These are phyloP conservation scores for Micrasema longulum DNA, from an alignment of 1,140 invertebrate genomes.

Conservation along the genomic window DNA sequence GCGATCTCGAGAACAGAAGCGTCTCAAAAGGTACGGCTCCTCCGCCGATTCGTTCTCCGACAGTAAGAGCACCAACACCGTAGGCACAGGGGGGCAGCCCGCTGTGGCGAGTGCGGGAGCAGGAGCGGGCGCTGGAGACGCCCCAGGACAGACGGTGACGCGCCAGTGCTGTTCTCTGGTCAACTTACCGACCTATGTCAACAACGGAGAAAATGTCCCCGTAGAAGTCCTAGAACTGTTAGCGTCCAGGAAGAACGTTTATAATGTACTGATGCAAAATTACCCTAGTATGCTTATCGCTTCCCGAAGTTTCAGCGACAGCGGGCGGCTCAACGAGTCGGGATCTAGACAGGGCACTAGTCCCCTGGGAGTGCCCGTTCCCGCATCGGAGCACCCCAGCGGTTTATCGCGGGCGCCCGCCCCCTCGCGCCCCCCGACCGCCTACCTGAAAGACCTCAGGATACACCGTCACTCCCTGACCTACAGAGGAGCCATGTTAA, in stretches of 20 bases:
- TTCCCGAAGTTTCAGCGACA: slow-evolving; percentile 79
- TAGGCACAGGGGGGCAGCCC: slow-evolving; percentile 60
- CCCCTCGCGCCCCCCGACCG: slow-evolving; percentile 67
- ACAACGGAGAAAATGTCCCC: slow-evolving; percentile 80
- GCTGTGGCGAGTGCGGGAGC: slow-evolving; percentile 59
- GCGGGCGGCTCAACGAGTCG: slow-evolving; percentile 68
- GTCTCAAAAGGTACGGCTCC: slow-evolving; percentile 71
- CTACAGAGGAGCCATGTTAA: slow-evolving; percentile 87
- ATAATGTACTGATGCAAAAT: slow-evolving; percentile 78
- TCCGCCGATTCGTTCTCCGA: slow-evolving; percentile 77
- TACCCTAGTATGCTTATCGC: slow-evolving; percentile 79
- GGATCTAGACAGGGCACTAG: slow-evolving; percentile 51
- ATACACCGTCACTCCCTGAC: slow-evolving; percentile 82
- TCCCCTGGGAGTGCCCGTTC: slow-evolving; percentile 58
- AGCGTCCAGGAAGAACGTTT: slow-evolving; percentile 77
- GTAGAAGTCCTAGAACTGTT: slow-evolving; percentile 80
- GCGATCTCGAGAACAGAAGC: slow-evolving; percentile 70
- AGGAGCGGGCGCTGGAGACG: slow-evolving; percentile 57
- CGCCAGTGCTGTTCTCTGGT: slow-evolving; percentile 83
- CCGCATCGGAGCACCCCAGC: slow-evolving; percentile 54
- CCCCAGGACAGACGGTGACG: slow-evolving; percentile 45
- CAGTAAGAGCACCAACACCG: slow-evolving; percentile 75
- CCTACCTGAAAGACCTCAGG: slow-evolving; percentile 77
- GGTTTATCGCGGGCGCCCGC: slow-evolving; percentile 56
- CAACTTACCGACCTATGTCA: slow-evolving; percentile 85